These are phyloP conservation scores for Daubentonia madagascariensis DNA, from an alignment of 2,113 vertebrate genomes.

Conservation along the genomic window DNA sequence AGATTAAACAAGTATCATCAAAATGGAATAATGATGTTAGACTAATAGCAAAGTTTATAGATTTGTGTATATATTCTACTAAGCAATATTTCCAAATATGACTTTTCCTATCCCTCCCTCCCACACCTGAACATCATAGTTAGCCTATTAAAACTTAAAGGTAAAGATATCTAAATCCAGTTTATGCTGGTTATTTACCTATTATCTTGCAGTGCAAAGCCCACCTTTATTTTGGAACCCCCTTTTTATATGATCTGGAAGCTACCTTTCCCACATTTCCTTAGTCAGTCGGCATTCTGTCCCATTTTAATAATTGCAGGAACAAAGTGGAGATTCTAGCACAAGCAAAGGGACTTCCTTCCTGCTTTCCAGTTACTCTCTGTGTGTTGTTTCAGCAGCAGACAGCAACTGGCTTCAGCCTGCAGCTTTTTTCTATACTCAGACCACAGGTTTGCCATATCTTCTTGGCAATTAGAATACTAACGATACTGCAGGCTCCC, in stretches of 20 bases:
- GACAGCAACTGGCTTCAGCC: neutral
- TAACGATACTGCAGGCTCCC: accelerated
- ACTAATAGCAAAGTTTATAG: neutral
- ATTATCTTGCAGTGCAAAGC: neutral
- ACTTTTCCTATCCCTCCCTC: accelerated
- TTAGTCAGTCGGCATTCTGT: neutral
- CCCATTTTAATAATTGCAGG: neutral
- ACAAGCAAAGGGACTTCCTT: neutral
- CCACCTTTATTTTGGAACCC: neutral
- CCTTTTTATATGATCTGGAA: neutral
- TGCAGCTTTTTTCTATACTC: neutral
- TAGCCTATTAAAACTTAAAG: neutral
- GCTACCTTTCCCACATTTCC: neutral
- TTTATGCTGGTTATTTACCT: neutral
- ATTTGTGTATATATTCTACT: neutral
- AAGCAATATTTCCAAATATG: neutral
- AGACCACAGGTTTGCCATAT: neutral
- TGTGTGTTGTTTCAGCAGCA: neutral
- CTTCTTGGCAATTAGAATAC: neutral
- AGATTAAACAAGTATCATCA: neutral
- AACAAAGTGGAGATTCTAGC: neutral
- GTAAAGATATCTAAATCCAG: neutral
- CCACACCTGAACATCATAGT: neutral
- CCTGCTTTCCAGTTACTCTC: neutral
- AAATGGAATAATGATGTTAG: neutral